These are phyloP conservation scores for Ciona savignyi DNA, from an alignment of 23 tunicate genomes.

Conservation along the genomic window DNA sequence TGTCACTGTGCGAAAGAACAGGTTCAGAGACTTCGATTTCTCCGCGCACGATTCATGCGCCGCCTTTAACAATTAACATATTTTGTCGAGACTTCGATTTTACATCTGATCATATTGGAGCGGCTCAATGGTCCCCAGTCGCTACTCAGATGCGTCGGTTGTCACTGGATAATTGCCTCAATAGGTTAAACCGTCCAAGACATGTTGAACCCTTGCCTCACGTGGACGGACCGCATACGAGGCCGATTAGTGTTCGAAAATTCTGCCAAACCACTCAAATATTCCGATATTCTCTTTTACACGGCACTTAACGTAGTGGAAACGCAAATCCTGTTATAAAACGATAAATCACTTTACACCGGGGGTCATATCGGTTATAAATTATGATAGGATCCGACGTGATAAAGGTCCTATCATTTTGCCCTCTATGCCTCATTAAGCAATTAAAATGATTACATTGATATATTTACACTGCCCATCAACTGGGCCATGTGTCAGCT, in stretches of 20 bases:
- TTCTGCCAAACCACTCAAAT: too few species aligned
- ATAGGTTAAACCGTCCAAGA: conserved; percentile 4
- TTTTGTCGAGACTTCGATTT: conserved; percentile 2
- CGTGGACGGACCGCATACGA: too few species aligned
- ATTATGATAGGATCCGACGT: background rate
- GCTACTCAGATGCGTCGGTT: conserved; percentile 25
- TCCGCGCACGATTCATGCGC: background rate
- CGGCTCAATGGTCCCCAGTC: conserved; percentile 16
- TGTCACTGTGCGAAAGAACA: background rate
- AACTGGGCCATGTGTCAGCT: background rate
- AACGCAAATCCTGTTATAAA: too few species aligned
- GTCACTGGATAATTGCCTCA: conserved; percentile 37
- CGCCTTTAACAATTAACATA: conserved; percentile 14
- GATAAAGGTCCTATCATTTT: background rate
- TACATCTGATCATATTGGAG: conserved; percentile 2
- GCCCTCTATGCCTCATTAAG: background rate
- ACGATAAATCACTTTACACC: background rate
- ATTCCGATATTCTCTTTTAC: too few species aligned
- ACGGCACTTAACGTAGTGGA: too few species aligned
- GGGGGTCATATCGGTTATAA: background rate
- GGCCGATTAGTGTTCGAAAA: too few species aligned
- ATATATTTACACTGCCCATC: background rate
- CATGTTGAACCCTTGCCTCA: too few species aligned
- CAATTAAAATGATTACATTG: background rate
- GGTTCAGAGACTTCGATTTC: background rate